Conservation (phyloP, 2,888 invertebrate genomes). For the Ypsolopha scabrella region DNA sequence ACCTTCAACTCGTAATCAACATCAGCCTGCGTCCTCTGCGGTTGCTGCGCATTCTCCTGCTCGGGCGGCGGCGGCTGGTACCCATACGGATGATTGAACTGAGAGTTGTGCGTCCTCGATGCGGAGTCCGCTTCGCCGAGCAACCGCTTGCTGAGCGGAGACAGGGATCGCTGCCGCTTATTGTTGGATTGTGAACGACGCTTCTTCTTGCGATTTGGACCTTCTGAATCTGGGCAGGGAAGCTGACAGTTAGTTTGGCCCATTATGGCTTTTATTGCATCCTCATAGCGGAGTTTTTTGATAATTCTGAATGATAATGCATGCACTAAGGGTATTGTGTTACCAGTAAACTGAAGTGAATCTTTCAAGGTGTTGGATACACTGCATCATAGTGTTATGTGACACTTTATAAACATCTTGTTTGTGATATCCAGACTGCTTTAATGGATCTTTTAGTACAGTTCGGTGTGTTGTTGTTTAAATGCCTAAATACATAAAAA, state of each 20-base stretch:
- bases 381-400: too few relatives aligned
- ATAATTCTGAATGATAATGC: constrained; percentile 8
- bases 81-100: constrained; percentile 77
- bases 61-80: constrained; percentile 71
- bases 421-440: too few relatives aligned
- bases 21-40: constrained; percentile 53
- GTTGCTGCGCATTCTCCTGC: constrained; percentile 36
- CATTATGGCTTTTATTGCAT: not conserved
- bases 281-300: constrained; percentile 8
- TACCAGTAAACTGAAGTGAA: too few relatives aligned
- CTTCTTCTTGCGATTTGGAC: constrained; percentile 70
- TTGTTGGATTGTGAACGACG: constrained; percentile 67
- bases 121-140: constrained; percentile 63
- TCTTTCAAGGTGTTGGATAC: too few relatives aligned
- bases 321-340: too few relatives aligned
- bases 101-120: constrained; percentile 67
- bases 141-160: constrained; percentile 85
- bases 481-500: too few relatives aligned
- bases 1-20: constrained; percentile 76
- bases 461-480: too few relatives aligned
- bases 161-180: constrained; percentile 79
- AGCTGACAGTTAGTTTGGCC: not conserved
- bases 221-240: constrained; percentile 52
- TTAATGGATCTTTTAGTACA: too few relatives aligned
- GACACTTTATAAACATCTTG: too few relatives aligned